These are phyloP conservation scores for Arctopsyche grandis DNA, from an alignment of 1,140 invertebrate species.

Conservation along the genomic window DNA sequence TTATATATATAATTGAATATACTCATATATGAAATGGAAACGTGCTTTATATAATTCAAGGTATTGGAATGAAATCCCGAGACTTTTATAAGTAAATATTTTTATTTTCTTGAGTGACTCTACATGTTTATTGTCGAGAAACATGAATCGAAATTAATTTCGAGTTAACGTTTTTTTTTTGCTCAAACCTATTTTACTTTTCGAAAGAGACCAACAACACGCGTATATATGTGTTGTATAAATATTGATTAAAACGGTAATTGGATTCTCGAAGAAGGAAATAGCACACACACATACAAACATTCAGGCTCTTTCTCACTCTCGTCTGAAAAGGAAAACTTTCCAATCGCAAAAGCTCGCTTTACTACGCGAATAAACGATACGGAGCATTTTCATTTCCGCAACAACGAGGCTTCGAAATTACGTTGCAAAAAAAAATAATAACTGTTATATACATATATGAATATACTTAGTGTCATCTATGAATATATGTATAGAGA, in stretches of 20 bases:
- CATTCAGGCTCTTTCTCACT: not conserved
- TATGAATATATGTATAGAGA: not conserved
- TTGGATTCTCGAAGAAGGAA: conserved; percentile 26
- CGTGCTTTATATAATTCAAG: too few relatives aligned
- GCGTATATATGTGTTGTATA: not conserved
- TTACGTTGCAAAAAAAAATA: not conserved
- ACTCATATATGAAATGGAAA: too few relatives aligned
- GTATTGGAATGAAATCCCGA: too few relatives aligned
- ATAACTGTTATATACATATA: not conserved
- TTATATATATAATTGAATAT: too few relatives aligned
- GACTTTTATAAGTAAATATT: too few relatives aligned
- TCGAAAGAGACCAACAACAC: too few relatives aligned
- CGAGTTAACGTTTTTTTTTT: too few relatives aligned
- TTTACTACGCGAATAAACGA: not conserved
- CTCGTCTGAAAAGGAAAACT: not conserved
- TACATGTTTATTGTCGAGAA: not conserved
- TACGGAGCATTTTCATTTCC: conserved; percentile 29
- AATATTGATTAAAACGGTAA: conserved; percentile 31
- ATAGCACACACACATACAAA: not conserved
- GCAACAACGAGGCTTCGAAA: conserved; percentile 19
- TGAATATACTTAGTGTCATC: too few relatives aligned
- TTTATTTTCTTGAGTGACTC: not conserved
- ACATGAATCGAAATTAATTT: not conserved
- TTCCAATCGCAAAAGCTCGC: not conserved
- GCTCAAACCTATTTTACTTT: too few relatives aligned